Evolutionary conservation across 2,888 invertebrate species (phyloP), one percentile per base, ranked within the genome.

Genomic region (Alentia gelatinosa): DNA sequence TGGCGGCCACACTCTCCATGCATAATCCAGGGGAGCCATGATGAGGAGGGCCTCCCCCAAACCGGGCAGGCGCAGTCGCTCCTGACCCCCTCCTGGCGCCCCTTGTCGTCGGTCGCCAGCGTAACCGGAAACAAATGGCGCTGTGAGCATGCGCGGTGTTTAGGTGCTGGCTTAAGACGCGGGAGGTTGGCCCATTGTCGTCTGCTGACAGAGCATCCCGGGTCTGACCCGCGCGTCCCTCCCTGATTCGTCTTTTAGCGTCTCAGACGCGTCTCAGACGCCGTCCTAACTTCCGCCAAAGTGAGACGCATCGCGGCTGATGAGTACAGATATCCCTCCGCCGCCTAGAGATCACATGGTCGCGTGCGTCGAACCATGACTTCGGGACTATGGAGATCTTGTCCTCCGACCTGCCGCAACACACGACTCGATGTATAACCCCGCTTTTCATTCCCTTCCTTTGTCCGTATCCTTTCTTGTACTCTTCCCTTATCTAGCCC

Each of bases 231-330:
- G 19, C 79, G 37, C 0, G 23, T 19, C 35, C 79, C 19, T 35
- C 79, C 79, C 37, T 15, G 37, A 79, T 79, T 79, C 79, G 26
- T 79, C 79, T 79, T 26, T 35, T 35, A 79, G 79, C 75, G 39
- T 37, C 39, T 35, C 37, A 39, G 12, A 35, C 79, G 39, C 23
- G 35, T 79, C 79, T 39, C 15, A n/a, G 35, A 79, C 37, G 39
- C 35, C 9, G 35, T 26, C 23, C n/a, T 26, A 63, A 63, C 63
- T 63, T 63, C 63, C 63, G 63, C 15, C n/a, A 63, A 35, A 79
- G 79, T 79, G 79, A 79, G 79, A 79, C 79, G 79, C 79, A 79
- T 79, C 79, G 79, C 37, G 23, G 1, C 37, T 12, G 79, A 35
- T 39, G 39, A 79, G n/a, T 4, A 79, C 79, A 39, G 63, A 63